These are phyloP conservation scores for Riparia riparia DNA, from an alignment of 2,113 vertebrate species.

Conservation along the genomic window DNA sequence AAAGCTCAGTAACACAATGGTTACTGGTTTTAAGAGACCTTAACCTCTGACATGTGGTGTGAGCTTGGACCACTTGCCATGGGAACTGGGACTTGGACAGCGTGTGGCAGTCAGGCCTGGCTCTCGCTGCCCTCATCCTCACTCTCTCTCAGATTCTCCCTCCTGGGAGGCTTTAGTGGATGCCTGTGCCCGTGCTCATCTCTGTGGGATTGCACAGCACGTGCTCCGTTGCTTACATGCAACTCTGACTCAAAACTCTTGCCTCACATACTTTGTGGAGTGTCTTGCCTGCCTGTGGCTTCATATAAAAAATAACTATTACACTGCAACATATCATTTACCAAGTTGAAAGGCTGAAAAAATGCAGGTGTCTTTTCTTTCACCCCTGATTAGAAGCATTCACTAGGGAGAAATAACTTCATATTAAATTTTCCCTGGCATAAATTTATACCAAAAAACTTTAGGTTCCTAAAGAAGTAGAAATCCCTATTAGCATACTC, in stretches of 20 bases:
- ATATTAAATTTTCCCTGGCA: neutral
- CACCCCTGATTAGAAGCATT: neutral
- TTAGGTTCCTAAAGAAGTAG: neutral
- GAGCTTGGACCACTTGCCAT: neutral
- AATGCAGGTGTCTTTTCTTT: neutral
- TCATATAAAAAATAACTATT: neutral
- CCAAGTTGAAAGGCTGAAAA: neutral
- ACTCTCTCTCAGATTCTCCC: neutral
- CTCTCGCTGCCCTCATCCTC: neutral
- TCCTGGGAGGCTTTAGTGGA: neutral
- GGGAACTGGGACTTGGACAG: neutral
- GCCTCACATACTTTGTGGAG: neutral
- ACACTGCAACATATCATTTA: neutral
- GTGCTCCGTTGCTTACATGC: rapidly evolving
- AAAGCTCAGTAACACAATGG: neutral
- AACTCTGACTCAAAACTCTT: neutral
- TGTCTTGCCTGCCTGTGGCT: neutral
- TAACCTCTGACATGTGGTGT: neutral
- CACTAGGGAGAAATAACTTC: neutral
- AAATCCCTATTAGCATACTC: neutral
- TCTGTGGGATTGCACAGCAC: neutral
- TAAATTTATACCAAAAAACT: neutral
- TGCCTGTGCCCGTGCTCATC: neutral
- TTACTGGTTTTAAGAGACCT: neutral
- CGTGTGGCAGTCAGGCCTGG: neutral